Evolutionary conservation across 1,140 invertebrate species (phyloP).

Genomic region (Agraylea sexmaculata): DNA sequence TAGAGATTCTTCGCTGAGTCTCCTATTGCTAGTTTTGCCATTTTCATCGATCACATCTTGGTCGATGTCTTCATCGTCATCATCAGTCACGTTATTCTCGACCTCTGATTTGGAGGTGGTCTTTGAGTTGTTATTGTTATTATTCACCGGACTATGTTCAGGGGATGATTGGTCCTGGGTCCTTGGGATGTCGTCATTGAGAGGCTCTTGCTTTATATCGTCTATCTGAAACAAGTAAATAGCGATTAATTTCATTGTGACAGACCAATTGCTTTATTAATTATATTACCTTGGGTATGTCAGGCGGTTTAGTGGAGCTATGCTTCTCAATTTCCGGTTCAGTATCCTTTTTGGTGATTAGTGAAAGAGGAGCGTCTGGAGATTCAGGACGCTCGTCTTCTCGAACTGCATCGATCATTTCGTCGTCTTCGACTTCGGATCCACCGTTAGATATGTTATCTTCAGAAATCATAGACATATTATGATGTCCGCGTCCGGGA

Average conservation of each 20-base stretch:
- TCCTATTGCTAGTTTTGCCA: slow-evolving; percentile 12
- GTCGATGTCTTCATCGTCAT: slow-evolving; percentile 22
- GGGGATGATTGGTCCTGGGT: slow-evolving; percentile 30
- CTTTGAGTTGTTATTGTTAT: slow-evolving; percentile 35
- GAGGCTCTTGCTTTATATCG: slow-evolving; percentile 42
- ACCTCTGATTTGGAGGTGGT: slow-evolving; percentile 42
- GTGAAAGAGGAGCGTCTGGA: slow-evolving; percentile 52
- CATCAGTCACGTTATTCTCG: slow-evolving; percentile 33
- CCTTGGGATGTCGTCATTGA: slow-evolving; percentile 38
- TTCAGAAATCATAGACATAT: slow-evolving; percentile 44
- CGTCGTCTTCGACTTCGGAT: slow-evolving; percentile 49
- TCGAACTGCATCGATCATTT: slow-evolving; percentile 34
- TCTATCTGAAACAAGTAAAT: slow-evolving; percentile 25
- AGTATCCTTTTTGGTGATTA: slow-evolving; percentile 43
- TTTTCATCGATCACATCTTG: slow-evolving; percentile 19
- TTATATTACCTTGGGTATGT: slow-evolving; percentile 37
- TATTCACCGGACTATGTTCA: slow-evolving; percentile 37
- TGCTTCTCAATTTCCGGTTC: slow-evolving; percentile 31
- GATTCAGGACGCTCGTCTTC: slow-evolving; percentile 46
- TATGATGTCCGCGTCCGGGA: slow-evolving; percentile 33
- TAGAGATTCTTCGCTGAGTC: slow-evolving; percentile 21
- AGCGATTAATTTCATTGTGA: no score
- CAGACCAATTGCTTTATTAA: slow-evolving; percentile 1
- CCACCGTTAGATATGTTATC: slow-evolving; percentile 45
- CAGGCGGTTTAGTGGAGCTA: slow-evolving; percentile 37